phyloP scores from a whole-genome alignment of 2,113 vertebrate species.

The Gobio gobio region DNA sequence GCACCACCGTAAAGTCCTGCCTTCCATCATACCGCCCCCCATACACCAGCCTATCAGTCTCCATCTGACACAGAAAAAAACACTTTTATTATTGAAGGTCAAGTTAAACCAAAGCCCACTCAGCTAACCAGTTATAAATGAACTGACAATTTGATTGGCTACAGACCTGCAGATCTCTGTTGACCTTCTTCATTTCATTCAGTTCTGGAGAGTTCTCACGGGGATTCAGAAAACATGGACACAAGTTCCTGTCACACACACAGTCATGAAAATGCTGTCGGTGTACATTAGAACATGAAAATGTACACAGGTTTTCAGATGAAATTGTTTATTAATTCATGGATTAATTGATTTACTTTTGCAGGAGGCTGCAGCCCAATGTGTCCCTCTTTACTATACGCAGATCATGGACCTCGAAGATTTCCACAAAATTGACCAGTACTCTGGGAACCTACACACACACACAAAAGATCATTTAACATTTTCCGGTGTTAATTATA shows the following conservation, averaged over 20 bases:
- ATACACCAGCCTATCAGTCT: conserved; percentile 70
- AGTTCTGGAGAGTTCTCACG: conserved; percentile 78
- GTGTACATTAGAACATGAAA: not conserved
- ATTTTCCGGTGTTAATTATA: not conserved
- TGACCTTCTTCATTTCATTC: conserved; percentile 81
- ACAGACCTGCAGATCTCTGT: conserved; percentile 85
- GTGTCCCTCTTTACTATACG: conserved; percentile 74
- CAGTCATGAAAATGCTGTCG: not conserved
- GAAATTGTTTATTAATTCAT: not conserved
- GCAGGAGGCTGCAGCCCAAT: conserved; percentile 69
- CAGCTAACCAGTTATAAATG: not conserved
- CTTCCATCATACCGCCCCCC: conserved; percentile 71
- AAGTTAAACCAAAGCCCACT: not conserved
- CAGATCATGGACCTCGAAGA: conserved; percentile 82
- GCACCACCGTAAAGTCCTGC: conserved; percentile 84
- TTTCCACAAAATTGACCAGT: conserved; percentile 84
- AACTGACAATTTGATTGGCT: not conserved
- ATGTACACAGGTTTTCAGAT: conserved; percentile 64
- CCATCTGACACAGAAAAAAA: conserved; percentile 58
- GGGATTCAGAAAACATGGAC: conserved; percentile 80
- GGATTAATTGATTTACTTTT: conserved; percentile 71
- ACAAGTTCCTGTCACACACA: conserved; percentile 74
- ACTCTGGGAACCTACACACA: conserved; percentile 82
- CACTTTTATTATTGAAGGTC: not conserved
- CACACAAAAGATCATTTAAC: too few relatives aligned